Conservation (phyloP, 2,797 vertebrate genomes). For the Catostomus latipinnis region DNA sequence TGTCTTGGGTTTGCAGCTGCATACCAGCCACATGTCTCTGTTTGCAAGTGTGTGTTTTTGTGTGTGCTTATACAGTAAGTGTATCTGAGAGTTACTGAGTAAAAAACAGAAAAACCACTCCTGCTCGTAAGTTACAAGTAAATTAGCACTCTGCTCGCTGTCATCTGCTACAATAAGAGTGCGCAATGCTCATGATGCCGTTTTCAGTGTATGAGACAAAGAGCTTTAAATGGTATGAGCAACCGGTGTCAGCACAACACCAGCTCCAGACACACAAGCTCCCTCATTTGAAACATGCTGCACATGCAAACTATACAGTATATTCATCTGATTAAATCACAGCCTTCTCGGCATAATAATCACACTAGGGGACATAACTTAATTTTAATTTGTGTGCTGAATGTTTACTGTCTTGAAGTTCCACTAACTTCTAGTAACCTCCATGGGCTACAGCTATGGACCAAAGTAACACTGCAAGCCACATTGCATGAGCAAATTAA, state of each 20-base stretch:
- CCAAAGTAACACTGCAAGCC: neutral
- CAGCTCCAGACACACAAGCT: too few relatives aligned
- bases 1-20: neutral
- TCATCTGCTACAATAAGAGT: neutral
- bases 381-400: neutral
- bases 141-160: neutral
- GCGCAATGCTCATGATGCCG: too few relatives aligned
- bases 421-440: too few relatives aligned
- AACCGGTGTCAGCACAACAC: too few relatives aligned
- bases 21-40: constrained; percentile 1
- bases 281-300: too few relatives aligned
- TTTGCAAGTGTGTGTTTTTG: constrained; percentile 15
- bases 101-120: neutral
- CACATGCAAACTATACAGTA: too few relatives aligned
- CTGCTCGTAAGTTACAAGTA: neutral
- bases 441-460: neutral
- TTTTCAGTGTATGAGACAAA: too few relatives aligned
- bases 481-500: constrained; percentile 6
- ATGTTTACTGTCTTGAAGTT: too few relatives aligned
- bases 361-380: neutral
- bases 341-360: too few relatives aligned
- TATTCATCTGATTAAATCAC: too few relatives aligned
- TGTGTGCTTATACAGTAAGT: neutral
- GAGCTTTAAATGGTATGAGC: too few relatives aligned
- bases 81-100: neutral